These are phyloP conservation scores for Netelia melanura DNA, from an alignment of 2,888 invertebrate species.

Conservation along the genomic window DNA sequence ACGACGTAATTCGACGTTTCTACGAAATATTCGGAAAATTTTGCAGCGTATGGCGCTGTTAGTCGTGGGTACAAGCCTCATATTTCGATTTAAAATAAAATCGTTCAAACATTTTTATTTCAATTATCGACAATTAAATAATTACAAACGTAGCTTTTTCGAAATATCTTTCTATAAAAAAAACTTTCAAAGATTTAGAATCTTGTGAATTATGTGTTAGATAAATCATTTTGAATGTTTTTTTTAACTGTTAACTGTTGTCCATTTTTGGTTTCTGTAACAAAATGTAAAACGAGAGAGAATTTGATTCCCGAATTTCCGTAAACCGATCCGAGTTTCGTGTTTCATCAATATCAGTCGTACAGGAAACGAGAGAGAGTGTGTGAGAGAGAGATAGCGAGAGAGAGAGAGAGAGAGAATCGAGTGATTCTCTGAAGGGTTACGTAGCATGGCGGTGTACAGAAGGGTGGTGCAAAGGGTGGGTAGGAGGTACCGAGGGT, in stretches of 20 bases:
- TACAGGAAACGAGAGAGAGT: neutral
- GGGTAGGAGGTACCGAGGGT: constrained; percentile 23
- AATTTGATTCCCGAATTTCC: neutral
- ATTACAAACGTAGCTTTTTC: no score
- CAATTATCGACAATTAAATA: neutral
- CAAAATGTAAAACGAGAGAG: neutral
- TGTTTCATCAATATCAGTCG: neutral
- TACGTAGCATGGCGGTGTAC: neutral
- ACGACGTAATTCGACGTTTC: neutral
- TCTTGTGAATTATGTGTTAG: neutral
- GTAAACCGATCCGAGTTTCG: neutral
- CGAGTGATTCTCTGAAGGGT: neutral
- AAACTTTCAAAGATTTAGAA: neutral
- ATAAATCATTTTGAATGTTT: no score
- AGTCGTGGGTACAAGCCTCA: no score
- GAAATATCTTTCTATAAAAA: neutral
- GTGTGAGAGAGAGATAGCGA: neutral
- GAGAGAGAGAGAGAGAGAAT: neutral
- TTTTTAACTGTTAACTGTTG: neutral
- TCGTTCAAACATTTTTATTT: neutral
- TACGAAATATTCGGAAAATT: neutral
- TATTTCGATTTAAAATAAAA: neutral
- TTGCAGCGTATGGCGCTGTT: no score
- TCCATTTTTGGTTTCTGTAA: neutral
- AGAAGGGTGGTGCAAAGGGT: constrained; percentile 13